A percentile compares a stretch with the other conserved stretches of the same genome.
Conservation (phyloP, 2,888 invertebrate genomes). For the Lymantria dispar region DNA sequence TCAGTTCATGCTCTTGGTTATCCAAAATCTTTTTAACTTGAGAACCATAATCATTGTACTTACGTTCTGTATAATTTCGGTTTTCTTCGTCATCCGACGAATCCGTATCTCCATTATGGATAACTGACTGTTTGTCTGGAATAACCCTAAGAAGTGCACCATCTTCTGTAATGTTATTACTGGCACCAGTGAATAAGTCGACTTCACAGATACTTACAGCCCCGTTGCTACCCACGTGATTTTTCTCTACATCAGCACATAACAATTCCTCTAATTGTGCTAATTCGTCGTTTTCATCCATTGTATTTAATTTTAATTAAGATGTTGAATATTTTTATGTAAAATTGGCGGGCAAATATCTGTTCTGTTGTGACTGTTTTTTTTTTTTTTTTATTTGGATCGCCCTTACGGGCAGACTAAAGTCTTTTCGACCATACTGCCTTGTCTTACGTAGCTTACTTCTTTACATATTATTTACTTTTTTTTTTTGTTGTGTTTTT, state of each 20-base stretch:
- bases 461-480: too few species aligned
- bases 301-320: slow-evolving; percentile 6
- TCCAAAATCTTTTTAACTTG: slow-evolving; percentile 84
- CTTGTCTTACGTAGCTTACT: too few species aligned
- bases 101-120: slow-evolving; percentile 85
- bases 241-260: slow-evolving; percentile 58
- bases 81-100: slow-evolving; percentile 93
- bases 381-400: too few species aligned
- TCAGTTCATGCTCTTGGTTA: slow-evolving; percentile 62
- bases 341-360: too few species aligned
- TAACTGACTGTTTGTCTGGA: slow-evolving; percentile 42
- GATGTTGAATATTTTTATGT: too few species aligned
- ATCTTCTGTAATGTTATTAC: slow-evolving; percentile 18
- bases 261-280: slow-evolving; percentile 70
- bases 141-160: slow-evolving; percentile 14
- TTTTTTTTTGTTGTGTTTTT: too few species aligned
- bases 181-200: slow-evolving; percentile 53
- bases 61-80: slow-evolving; percentile 87
- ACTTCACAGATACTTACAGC: slow-evolving; percentile 47
- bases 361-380: too few species aligned
- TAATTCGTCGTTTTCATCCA: slow-evolving; percentile 65
- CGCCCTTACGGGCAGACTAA: too few species aligned
- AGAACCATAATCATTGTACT: slow-evolving; percentile 87
- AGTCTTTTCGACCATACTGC: too few species aligned
- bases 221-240: slow-evolving; percentile 24